Evolutionary conservation across 2,888 invertebrate species (phyloP), one percentile per base, ranked within the genome.

Genomic region (Diaprepes abbreviatus): DNA sequence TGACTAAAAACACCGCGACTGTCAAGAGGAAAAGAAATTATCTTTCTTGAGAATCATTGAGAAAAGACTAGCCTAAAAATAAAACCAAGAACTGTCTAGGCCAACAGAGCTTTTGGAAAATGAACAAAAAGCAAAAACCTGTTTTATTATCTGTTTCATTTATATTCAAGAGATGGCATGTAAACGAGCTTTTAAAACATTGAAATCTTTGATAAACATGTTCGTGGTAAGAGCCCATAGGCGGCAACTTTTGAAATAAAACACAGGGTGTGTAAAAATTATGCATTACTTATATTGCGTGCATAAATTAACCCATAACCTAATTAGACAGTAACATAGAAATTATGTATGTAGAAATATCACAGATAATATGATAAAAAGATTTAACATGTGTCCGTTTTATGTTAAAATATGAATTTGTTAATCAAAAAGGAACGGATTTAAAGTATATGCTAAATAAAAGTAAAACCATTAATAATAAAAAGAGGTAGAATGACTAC

Each of bases 101-200:
- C 45, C 2, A 50, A 9, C n/a, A 48, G 14, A 6, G 28, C 28
- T 16, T 28, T 28, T 1, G 45, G 12, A 45, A 28, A 63, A 63
- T 63, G 52, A 63, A 52, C 35, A 19, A 38, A 17, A 38, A 63
- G 62, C 38, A 63, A 52, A 63, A 63, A 12, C 38, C 50, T 63
- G 62, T 63, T 63, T 63, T 63, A 38, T 63, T 63, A 63, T 63
- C 62, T 10, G 52, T 52, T 28, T 63, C 62, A 63, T 63, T 63
- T 52, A 63, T 63, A 63, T 50, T 52, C 14, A 9, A 38, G 38
- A 52, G 52, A 28, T 63, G 33, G 52, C 62, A 52, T 36, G 50
- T 63, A 63, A 63, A 63, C n/a, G 36, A 38, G 62, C 52, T 50
- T 38, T 63, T 28, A 52, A 33, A 63, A 7, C 55, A 33, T 55